Evolutionary conservation across 2,113 vertebrate species (phyloP).

Genomic region (Syngnathus floridae): DNA sequence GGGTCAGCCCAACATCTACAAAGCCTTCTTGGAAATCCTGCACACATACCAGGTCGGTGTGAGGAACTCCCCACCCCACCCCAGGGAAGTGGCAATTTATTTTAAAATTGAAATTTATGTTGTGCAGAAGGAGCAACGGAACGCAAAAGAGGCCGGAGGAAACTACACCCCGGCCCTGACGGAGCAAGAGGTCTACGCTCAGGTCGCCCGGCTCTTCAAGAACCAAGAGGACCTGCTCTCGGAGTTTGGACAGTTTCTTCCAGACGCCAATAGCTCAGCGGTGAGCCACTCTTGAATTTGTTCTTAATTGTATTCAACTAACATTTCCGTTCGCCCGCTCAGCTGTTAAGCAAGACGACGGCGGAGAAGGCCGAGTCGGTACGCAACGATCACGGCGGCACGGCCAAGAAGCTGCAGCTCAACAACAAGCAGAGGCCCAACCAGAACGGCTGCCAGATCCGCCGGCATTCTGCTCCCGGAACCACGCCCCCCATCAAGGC

Average conservation of each 20-base stretch:
- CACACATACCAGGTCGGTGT: constrained; percentile 91
- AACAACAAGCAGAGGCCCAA: constrained; percentile 95
- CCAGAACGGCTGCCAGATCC: constrained; percentile 95
- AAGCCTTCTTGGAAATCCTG: constrained; percentile 97
- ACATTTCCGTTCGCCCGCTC: constrained; percentile 11
- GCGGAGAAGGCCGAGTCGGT: constrained; percentile 96
- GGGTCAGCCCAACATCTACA: constrained; percentile 98
- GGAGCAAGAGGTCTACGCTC: constrained; percentile 95
- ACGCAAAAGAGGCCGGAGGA: constrained; percentile 94
- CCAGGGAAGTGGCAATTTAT: neutral
- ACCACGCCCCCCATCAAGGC: constrained; percentile 84
- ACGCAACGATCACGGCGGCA: constrained; percentile 92
- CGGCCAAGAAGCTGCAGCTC: constrained; percentile 91
- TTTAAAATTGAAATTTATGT: too few relatives aligned
- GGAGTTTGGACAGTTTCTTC: constrained; percentile 95
- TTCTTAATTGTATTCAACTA: neutral
- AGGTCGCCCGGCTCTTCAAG: constrained; percentile 96
- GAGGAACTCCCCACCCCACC: neutral
- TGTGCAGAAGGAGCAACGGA: constrained; percentile 92
- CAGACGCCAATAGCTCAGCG: constrained; percentile 96
- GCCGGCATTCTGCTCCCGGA: constrained; percentile 79
- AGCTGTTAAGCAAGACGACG: constrained; percentile 93
- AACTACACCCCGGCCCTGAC: constrained; percentile 94
- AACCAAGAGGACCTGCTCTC: constrained; percentile 97
- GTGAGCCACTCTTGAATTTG: constrained; percentile 65